Conservation (phyloP, 2,797 vertebrate species). For the Yasuhikotakia modesta region DNA sequence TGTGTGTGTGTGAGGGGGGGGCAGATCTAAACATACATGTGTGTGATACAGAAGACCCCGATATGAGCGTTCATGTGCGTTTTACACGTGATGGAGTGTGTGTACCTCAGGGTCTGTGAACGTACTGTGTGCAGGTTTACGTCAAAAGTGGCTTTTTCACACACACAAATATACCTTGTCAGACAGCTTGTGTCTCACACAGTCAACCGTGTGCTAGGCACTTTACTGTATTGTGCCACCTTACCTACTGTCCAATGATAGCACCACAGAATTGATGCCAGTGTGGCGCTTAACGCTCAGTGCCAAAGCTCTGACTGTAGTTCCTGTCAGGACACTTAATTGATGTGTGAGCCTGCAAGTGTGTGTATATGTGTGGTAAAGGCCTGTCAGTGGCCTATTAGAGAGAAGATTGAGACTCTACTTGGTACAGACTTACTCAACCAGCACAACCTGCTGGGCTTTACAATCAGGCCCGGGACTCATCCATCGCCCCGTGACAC, state of each 20-base stretch:
- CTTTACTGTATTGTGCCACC: constrained; percentile 75
- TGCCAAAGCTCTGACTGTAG: constrained; percentile 54
- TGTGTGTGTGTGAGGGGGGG: constrained; percentile 48
- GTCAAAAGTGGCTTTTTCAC: constrained; percentile 74
- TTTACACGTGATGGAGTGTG: constrained; percentile 50
- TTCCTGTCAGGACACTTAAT: constrained; percentile 58
- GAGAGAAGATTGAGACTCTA: constrained; percentile 90
- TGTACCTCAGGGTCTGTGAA: constrained; percentile 35
- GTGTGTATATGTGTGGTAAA: constrained; percentile 56
- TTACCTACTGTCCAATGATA: constrained; percentile 88
- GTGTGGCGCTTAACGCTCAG: constrained; percentile 48
- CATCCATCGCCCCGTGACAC: constrained; percentile 84
- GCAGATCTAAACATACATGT: constrained; percentile 1
- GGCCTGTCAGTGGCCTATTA: constrained; percentile 85
- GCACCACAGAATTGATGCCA: constrained; percentile 73
- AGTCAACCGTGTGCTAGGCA: constrained; percentile 38
- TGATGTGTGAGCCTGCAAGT: constrained; percentile 53
- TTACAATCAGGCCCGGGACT: constrained; percentile 81
- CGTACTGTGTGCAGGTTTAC: constrained; percentile 44
- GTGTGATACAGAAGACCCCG: constrained; percentile 31
- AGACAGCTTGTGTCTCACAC: constrained; percentile 63
- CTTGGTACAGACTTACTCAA: constrained; percentile 87
- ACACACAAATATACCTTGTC: constrained; percentile 85
- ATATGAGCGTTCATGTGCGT: constrained; percentile 46
- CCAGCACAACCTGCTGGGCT: constrained; percentile 84